Base-by-base conservation (phyloP, 2,797 vertebrate species). In the Eutrigla gurnardus region DNA sequence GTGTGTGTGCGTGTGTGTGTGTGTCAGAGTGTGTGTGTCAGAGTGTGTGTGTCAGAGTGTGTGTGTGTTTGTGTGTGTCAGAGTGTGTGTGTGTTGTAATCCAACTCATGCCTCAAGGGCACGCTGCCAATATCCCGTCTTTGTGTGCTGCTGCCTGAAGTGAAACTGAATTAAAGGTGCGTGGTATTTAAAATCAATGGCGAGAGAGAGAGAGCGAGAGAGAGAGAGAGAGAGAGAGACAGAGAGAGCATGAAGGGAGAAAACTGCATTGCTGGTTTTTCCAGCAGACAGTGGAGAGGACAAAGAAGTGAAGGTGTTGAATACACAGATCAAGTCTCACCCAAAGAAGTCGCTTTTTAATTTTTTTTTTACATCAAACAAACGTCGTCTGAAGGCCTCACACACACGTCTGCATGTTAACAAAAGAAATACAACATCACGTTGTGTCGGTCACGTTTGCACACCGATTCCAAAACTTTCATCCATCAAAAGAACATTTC, bases 151-250 rank as follows among this genome's bases (percentile, higher is more conserved):
- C 55, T 1, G 14, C 70, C 58, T 66, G 55, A 57, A 64, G 40
- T 45, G 60, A 77, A 78, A 75, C 55, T 77, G 54, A 83, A 82
- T 72, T 70, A 71, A 85, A 72, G 50, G 40, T 45, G 54, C 33
- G 47, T 47, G 61, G 37, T 73, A 55, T 83, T 83, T 63, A 82
- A 86, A 87, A 80, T 77, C 45, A 57, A 25, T 76, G 73, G 37
- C 45, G 25, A 25, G 25, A 25, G 25, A 25, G 25, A 25, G 25
- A 25, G 25, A 84, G 75, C 71, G 70, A 55, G 77, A 75, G 66
- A 43, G 54, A 65, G 62, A 47, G 12, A 54, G 15, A 32, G 8
- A 25, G 25, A 25, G 25, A 25, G 25, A 25, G 25, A 25, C 6
- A 57, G 35, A 65, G 25, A 45, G 60, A 9, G 59, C 33, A 59